Base-by-base conservation (phyloP, 2,888 invertebrate genomes). In the Poecilus cupreus region DNA sequence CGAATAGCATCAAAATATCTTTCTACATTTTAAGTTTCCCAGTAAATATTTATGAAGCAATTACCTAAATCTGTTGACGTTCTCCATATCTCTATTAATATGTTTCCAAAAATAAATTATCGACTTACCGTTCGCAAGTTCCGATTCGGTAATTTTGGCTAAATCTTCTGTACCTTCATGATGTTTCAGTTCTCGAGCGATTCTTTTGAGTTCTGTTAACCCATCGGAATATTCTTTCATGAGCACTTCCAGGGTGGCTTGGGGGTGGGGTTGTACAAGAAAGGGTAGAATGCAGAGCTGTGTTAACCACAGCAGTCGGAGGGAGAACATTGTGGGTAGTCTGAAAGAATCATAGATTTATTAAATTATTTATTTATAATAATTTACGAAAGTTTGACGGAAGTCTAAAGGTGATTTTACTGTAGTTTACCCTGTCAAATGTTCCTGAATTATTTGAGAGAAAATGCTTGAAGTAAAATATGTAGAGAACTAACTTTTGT, bases 191-290 rank as follows among this genome's bases (percentile, higher is more conserved):
- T 74, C 75, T 26, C 26, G 75, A 3, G 75, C 81, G 0, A 26
- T 72, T 11, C 49, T 74, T 1, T 75, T 74, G 6, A 81, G 64
- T 24, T 60, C n/a, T 3, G 22, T 32, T 0, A 81, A 18, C 1
- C 81, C 81, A 4, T 75, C 60, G 3, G 46, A 26, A 43, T 81
- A 81, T 43, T 81, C 81, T 46, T 81, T 24, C 1, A 74, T 22
- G 5, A 75, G 46, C 3, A 2, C 11, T 0, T 74, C 75, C 8
- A 81, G 18, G 39, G 60, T 43, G 3, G 37, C 64, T 6, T 54
- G 54, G 6, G 81, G 81, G 6, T 46, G 24, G 3, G 75, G 8
- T 2, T 13, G 13, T 0, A 32, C 54, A n/a, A 54, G 32, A 8
- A 51, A 26, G 8, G 75, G 51, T 16, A 75, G 13, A 6, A 26